phyloP scores from a whole-genome alignment of 2,113 vertebrate species.

The Paedocypris sp. region DNA sequence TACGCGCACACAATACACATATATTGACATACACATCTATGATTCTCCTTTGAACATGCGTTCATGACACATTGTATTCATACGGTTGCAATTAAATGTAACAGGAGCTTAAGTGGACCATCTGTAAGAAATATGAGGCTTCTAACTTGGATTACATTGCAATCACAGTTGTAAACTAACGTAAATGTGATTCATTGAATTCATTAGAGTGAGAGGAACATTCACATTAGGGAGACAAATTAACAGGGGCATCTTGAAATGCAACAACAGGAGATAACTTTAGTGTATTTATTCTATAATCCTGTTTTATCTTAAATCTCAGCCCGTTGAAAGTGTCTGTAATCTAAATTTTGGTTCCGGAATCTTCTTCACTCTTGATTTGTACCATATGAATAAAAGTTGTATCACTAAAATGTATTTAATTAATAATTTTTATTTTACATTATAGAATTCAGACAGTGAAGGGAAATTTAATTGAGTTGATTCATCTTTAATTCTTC shows the following conservation, averaged over 20 bases:
- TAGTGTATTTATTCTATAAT: neutral
- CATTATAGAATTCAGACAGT: too few species aligned
- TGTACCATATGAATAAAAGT: too few species aligned
- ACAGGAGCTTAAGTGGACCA: slow-evolving; percentile 36
- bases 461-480: too few species aligned
- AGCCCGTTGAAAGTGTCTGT: too few species aligned
- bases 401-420: too few species aligned
- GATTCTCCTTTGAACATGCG: slow-evolving; percentile 28
- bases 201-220: slow-evolving; percentile 32
- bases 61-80: slow-evolving; percentile 33
- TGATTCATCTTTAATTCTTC: too few species aligned
- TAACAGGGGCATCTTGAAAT: neutral
- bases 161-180: slow-evolving; percentile 38
- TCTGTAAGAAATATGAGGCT: slow-evolving; percentile 35
- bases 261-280: neutral
- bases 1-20: too few species aligned
- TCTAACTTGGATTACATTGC: slow-evolving; percentile 28
- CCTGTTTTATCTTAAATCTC: neutral
- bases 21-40: too few species aligned
- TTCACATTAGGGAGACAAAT: neutral
- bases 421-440: too few species aligned
- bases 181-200: slow-evolving; percentile 34
- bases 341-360: too few species aligned
- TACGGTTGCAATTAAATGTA: slow-evolving; percentile 37
- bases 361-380: too few species aligned